Evolutionary conservation across 1,140 invertebrate genomes (phyloP).

Genomic region (Trypoxylus dichotomus): DNA sequence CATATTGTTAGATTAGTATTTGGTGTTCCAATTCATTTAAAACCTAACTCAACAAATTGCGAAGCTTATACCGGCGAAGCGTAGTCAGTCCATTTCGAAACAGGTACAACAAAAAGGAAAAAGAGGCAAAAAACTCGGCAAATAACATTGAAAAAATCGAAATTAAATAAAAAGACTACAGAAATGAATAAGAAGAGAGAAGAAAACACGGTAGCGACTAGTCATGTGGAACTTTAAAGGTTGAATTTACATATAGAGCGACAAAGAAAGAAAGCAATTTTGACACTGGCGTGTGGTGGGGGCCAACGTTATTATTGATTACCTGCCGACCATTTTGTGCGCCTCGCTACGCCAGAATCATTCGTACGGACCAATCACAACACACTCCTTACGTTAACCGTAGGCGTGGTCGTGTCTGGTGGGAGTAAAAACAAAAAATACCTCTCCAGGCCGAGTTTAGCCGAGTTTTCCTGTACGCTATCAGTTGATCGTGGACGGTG

Average conservation of each 20-base stretch:
- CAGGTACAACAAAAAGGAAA: neutral
- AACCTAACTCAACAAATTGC: neutral
- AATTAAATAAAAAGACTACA: constrained; percentile 28
- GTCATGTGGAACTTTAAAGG: constrained; percentile 31
- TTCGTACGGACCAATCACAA: constrained; percentile 44
- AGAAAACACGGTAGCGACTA: constrained; percentile 18
- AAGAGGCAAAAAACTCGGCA: neutral
- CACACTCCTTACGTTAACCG: constrained; percentile 34
- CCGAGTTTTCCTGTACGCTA: constrained; percentile 37
- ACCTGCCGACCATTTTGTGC: constrained; percentile 53
- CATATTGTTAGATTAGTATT: neutral
- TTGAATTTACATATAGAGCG: constrained; percentile 28
- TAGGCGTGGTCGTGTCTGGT: constrained; percentile 39
- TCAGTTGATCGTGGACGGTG: constrained; percentile 36
- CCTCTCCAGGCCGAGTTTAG: constrained; percentile 34
- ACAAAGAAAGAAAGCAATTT: constrained; percentile 32
- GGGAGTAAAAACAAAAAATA: constrained; percentile 32
- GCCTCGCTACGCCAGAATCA: constrained; percentile 40
- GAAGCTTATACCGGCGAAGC: neutral
- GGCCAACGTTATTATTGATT: constrained; percentile 46
- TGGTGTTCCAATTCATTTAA: neutral
- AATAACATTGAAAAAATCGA: constrained; percentile 24
- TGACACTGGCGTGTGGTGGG: neutral
- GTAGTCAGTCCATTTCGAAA: neutral
- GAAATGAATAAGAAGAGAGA: constrained; percentile 26